Evolutionary conservation across 2,888 invertebrate genomes (phyloP).

Genomic region (Tineola bisselliella): DNA sequence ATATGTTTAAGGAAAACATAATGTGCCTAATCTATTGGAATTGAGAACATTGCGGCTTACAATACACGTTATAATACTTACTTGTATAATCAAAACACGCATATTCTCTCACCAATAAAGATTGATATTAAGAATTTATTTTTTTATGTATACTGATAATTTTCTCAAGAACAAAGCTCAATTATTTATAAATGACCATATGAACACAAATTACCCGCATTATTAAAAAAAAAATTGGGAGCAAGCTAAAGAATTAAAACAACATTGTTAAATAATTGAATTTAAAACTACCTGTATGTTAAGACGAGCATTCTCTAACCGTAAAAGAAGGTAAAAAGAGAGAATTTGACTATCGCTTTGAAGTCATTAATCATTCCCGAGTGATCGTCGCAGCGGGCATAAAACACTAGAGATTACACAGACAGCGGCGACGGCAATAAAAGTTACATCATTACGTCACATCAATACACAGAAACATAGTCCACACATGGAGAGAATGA

Average conservation of each 20-base stretch:
- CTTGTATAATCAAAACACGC: not conserved
- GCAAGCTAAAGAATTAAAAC: too few relatives aligned
- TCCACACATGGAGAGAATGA: conserved; percentile 31
- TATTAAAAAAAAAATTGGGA: too few relatives aligned
- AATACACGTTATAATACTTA: not conserved
- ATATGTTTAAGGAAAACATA: conserved; percentile 40
- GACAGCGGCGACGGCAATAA: conserved; percentile 24
- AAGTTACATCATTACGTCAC: conserved; percentile 55
- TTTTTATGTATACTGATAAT: too few relatives aligned
- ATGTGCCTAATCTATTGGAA: not conserved
- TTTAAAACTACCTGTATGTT: not conserved
- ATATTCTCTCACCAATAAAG: not conserved
- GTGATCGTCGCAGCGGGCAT: conserved; percentile 39
- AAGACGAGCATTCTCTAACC: not conserved
- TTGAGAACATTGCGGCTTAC: not conserved
- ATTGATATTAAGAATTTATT: too few relatives aligned
- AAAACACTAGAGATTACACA: conserved; percentile 48
- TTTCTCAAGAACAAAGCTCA: too few relatives aligned
- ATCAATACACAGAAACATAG: conserved; percentile 23
- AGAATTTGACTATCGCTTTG: conserved; percentile 32
- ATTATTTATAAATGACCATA: too few relatives aligned
- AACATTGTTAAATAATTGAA: not conserved
- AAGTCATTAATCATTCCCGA: conserved; percentile 50
- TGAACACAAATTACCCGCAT: too few relatives aligned
- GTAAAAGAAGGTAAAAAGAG: not conserved